A percentile compares a stretch with the other conserved stretches of the same genome.
Evolutionary conservation across 2,113 vertebrate species (phyloP).

Genomic region (Psittacula cyanocephala): DNA sequence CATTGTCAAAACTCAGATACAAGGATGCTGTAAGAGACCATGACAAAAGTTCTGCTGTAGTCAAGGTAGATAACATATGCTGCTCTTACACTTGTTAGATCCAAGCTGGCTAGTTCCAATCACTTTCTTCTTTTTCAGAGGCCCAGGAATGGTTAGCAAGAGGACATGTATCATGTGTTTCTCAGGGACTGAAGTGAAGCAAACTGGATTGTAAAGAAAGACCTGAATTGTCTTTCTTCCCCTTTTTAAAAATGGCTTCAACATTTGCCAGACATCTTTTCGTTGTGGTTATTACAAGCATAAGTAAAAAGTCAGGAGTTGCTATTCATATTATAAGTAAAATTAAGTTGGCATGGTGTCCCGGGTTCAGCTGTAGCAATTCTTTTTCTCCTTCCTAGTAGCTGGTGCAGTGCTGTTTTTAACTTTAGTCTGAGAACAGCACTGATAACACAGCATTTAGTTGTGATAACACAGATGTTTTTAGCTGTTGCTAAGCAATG

Average conservation of each 20-base stretch:
- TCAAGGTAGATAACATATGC: not conserved
- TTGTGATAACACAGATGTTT: not conserved
- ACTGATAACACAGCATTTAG: not conserved
- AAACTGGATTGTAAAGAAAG: not conserved
- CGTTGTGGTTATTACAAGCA: not conserved
- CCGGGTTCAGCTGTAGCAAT: not conserved
- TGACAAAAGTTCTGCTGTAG: not conserved
- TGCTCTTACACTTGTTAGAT: not conserved
- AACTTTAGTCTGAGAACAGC: not conserved
- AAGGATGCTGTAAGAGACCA: not conserved
- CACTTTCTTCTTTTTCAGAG: not conserved
- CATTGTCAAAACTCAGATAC: not conserved
- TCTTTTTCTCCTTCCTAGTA: not conserved
- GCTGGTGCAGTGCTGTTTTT: not conserved
- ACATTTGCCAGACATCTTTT: not conserved
- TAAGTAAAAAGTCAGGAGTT: not conserved
- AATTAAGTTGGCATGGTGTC: not conserved
- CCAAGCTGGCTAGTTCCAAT: not conserved
- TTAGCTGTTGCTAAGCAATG: not conserved
- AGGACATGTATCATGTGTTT: not conserved
- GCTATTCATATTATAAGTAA: not conserved
- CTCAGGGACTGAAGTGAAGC: not conserved
- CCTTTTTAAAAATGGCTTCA: not conserved
- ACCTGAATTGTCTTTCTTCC: not conserved
- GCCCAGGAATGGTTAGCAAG: not conserved